Evolutionary conservation across 1,140 invertebrate species (phyloP), one percentile per base, ranked within the genome.

Genomic region (Lucilia sericata): DNA sequence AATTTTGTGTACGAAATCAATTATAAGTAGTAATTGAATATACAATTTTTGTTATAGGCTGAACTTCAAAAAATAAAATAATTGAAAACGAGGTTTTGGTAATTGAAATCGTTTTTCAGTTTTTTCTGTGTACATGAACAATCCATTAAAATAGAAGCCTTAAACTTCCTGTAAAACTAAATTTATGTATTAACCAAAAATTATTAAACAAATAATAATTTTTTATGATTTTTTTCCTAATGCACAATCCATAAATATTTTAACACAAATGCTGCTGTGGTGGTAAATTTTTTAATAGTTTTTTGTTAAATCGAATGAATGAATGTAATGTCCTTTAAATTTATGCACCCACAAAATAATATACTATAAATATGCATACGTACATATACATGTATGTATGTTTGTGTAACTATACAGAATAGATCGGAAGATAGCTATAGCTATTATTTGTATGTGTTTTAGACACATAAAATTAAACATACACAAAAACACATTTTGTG

Each of bases 271-370:
- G 55, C 55, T 14, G n/a, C n/a, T 17, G 55, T 60, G 55, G 55
- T 55, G 51, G 51, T 19, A 19, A 19, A 70, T 70, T 70, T 70
- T 19, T 70, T 19, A 19, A 21, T 21, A 19, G 65, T n/a, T 70
- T 70, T 70, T 25, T 21, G 65, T 70, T 70, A 70, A 70, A 25
- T 25, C 25, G 25, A 30, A 30, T 30, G 25, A 30, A 30, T 70
- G 65, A 70, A 70, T 70, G 65, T 21, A 70, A 70, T 70, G 65
- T 19, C 65, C 65, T 70, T 70, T 70, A 70, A 70, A 70, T 70
- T 70, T 70, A 70, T 70, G 65, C 65, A 21, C 65, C 65, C 65
- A 70, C 65, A 70, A 70, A 70, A 70, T 12, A 70, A 70, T 70
- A 70, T 70, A 70, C 65, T 70, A 70, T 10, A 55, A 5, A 49